These are phyloP conservation scores for Melanotaenia parkinsoni DNA, from an alignment of 2,797 vertebrate genomes.

Conservation along the genomic window DNA sequence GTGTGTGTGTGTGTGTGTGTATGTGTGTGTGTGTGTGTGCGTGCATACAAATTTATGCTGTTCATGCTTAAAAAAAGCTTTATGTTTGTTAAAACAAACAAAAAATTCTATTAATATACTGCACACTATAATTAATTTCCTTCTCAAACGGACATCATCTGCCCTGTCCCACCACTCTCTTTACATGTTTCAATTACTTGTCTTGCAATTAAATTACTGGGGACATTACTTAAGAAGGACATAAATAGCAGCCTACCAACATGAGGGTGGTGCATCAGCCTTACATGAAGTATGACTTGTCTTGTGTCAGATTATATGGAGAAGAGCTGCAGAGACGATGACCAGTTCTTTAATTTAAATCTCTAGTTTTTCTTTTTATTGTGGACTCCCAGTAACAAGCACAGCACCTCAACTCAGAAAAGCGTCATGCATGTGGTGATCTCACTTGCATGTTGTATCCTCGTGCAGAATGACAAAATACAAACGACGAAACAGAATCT, in stretches of 20 bases:
- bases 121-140: not conserved
- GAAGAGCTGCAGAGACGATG: not conserved
- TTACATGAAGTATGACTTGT: conserved; percentile 55
- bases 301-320: conserved; percentile 22
- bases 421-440: not conserved
- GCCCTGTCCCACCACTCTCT: conserved; percentile 13
- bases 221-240: conserved; percentile 78
- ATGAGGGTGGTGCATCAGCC: conserved; percentile 50
- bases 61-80: not conserved
- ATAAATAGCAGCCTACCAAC: conserved; percentile 72
- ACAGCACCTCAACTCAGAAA: not conserved
- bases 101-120: too few relatives aligned
- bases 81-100: not conserved
- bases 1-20: conserved; percentile 3
- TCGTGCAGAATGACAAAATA: not conserved
- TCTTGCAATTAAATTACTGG: conserved; percentile 77
- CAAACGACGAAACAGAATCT: too few relatives aligned
- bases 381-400: not conserved
- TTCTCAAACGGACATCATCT: conserved; percentile 14
- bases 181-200: conserved; percentile 73
- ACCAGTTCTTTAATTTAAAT: not conserved
- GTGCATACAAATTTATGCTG: not conserved
- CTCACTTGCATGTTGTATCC: not conserved
- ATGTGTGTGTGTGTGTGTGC: conserved; percentile 5
- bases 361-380: not conserved